Evolutionary conservation across 2,888 invertebrate genomes (phyloP).

Genomic region (Polydrusus cervinus): DNA sequence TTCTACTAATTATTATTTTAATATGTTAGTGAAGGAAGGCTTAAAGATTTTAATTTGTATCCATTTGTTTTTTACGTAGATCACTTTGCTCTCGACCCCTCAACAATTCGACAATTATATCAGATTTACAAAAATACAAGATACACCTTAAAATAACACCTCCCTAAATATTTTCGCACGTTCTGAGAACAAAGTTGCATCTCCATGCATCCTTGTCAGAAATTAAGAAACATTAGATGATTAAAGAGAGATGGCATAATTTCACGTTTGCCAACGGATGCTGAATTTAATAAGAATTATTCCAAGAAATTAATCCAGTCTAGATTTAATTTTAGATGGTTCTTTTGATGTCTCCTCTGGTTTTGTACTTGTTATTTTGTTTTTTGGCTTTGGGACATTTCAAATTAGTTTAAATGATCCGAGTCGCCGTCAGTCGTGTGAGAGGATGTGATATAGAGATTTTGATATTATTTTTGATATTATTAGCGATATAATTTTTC

Average conservation of each 20-base stretch:
- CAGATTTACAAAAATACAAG: no score
- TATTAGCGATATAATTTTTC: no score
- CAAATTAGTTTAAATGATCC: constrained; percentile 58
- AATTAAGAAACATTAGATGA: constrained; percentile 45
- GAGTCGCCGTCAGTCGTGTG: constrained; percentile 38
- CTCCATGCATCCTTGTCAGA: constrained; percentile 32
- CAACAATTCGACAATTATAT: no score
- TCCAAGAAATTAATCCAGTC: constrained; percentile 72
- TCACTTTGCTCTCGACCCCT: no score
- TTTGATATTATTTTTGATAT: constrained; percentile 10
- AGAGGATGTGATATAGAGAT: constrained; percentile 30
- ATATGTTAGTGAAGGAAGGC: no score
- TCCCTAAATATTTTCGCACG: neutral
- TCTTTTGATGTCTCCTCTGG: constrained; percentile 68
- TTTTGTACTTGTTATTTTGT: constrained; percentile 35
- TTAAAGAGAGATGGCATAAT: constrained; percentile 57
- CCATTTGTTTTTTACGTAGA: no score
- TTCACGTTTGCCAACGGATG: constrained; percentile 63
- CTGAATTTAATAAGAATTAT: constrained; percentile 69
- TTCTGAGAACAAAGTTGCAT: constrained; percentile 16
- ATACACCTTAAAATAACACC: neutral
- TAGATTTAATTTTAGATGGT: constrained; percentile 70
- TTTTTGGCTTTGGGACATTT: constrained; percentile 57
- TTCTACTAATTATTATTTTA: no score
- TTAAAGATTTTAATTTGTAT: no score